Base-by-base conservation (phyloP, 2,797 vertebrate genomes). In the Paratrypauchen microcephalus region DNA sequence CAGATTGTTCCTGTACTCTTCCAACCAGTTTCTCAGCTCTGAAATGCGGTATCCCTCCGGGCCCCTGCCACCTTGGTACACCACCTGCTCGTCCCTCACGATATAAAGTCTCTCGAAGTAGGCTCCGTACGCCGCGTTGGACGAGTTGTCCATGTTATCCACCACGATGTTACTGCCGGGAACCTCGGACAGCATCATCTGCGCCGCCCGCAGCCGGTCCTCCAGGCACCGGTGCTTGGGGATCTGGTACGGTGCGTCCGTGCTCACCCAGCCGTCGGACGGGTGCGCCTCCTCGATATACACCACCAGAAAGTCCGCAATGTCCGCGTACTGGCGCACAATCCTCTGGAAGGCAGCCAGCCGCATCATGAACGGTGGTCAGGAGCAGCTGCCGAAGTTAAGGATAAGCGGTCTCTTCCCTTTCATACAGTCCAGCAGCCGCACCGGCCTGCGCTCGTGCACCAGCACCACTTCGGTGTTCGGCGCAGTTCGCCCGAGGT, bases 241-340 rank as follows among this genome's bases (percentile, higher is more conserved):
- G 67, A 99, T 94, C 91, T 95, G 94, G 71, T 96, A 96, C 68
- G 96, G 95, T 28, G 98, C 96, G 86, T 99, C 98, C 1, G 96
- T 95, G 93, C 97, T 99, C 91, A 93, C 96, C 97, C 97, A 99
- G 86, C 96, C 97, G 0, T 99, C 97, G 2, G 97, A 96, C 0
- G 97, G 97, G 76, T 99, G 97, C 78, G 97, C 97, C 90, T 99
- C 97, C 48, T 98, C 97, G 0, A 99, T 98, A 92, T 99, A 99
- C 83, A 99, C 97, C 77, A 99, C 89, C 83, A 99, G 87, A 86
- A 99, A 99, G 89, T 99, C 97, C 21, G 97, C 97, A 78, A 96
- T 96, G 4, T 95, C 91, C 0, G 96, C 96, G 90, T 96, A 98
- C 89, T 97, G 96, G 82, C 98, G 96, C 87, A 98, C 97, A 92